Evolutionary conservation across 1,140 invertebrate genomes (phyloP).

Genomic region (Ips typographus): DNA sequence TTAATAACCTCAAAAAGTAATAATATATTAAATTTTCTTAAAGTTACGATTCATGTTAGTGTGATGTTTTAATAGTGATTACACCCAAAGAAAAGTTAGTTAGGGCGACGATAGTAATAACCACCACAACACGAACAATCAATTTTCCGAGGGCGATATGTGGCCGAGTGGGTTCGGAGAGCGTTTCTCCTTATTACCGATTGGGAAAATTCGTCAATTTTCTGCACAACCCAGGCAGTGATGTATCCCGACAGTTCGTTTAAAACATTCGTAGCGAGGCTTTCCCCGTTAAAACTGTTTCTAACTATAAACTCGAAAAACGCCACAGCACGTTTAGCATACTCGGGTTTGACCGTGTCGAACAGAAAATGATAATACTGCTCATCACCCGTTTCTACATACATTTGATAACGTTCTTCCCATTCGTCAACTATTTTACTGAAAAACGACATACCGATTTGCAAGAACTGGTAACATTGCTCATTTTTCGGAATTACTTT

Average conservation of each 20-base stretch:
- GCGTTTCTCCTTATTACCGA: too few species aligned
- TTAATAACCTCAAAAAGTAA: too few species aligned
- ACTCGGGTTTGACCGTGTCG: conserved; percentile 10
- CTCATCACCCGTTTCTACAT: conserved; percentile 17
- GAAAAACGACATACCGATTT: conserved; percentile 32
- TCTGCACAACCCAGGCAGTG: not conserved
- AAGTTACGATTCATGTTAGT: too few species aligned
- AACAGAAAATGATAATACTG: conserved; percentile 27
- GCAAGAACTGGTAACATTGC: conserved; percentile 20
- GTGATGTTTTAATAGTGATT: too few species aligned
- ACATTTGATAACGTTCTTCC: conserved; percentile 31
- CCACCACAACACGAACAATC: conserved; percentile 29
- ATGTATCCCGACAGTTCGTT: conserved; percentile 12
- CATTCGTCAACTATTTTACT: conserved; percentile 19
- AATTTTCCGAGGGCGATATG: conserved; percentile 3
- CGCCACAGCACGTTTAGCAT: conserved; percentile 16
- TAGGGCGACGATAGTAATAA: conserved; percentile 12
- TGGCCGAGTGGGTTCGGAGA: conserved; percentile 1
- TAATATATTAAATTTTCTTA: too few species aligned
- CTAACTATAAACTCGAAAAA: conserved; percentile 31
- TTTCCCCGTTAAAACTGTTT: conserved; percentile 23
- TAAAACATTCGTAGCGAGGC: conserved; percentile 11
- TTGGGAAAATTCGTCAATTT: not conserved
- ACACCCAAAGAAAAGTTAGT: too few species aligned
- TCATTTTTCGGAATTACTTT: conserved; percentile 23